Conservation (phyloP, 92 coral and sea anemone species). For the Virgularia gustaviana region DNA sequence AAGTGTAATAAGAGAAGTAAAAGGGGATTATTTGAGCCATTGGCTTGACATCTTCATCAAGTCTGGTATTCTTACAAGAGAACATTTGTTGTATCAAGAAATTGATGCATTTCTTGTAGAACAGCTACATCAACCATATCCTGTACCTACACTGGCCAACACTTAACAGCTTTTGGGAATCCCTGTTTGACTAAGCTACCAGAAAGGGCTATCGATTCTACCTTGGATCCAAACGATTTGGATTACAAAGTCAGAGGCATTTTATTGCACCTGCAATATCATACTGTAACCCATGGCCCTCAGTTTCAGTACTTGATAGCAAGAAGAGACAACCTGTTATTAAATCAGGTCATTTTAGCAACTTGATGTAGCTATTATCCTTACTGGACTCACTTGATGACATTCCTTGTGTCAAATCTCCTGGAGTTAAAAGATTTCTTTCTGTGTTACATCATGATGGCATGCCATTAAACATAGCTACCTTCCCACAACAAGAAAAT, state of each 20-base stretch:
- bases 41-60: conserved; percentile 48
- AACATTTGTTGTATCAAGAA: conserved; percentile 51
- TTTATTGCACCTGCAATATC: conserved; percentile 35
- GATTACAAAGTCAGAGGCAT: conserved; percentile 26
- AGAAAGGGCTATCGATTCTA: conserved; percentile 34
- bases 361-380: conserved; percentile 48
- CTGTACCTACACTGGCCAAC: conserved; percentile 55
- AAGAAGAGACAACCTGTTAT: conserved; percentile 9
- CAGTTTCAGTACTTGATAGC: conserved; percentile 39
- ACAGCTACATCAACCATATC: conserved; percentile 53
- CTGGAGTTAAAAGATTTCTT: conserved; percentile 30
- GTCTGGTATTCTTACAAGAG: conserved; percentile 33
- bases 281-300: no score
- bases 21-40: conserved; percentile 46
- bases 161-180: conserved; percentile 47
- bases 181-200: conserved; percentile 33
- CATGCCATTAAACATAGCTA: conserved; percentile 60
- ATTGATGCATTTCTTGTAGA: conserved; percentile 54
- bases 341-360: conserved; percentile 47
- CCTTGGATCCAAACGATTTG: conserved; percentile 43
- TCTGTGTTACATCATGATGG: conserved; percentile 56
- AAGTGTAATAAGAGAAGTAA: no score
- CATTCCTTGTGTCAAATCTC: conserved; percentile 35
- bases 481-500: conserved; percentile 55
- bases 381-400: conserved; percentile 48